These are phyloP conservation scores for Hylyphantes graminicola DNA, from an alignment of 1,140 invertebrate species.

Conservation along the genomic window DNA sequence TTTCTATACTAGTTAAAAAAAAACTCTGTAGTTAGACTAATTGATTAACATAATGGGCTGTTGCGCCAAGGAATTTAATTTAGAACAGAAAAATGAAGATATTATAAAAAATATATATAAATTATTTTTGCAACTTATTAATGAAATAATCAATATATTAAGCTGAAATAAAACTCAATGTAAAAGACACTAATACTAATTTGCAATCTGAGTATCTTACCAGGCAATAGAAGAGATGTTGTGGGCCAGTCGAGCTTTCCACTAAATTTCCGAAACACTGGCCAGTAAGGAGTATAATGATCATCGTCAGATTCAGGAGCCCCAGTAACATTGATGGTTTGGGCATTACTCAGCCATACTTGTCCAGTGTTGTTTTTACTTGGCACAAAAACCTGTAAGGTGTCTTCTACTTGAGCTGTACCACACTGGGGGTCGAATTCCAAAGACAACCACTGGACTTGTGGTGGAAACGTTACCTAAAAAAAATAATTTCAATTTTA, in stretches of 20 bases:
- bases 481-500: too few relatives aligned
- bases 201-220: conserved; percentile 66
- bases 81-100: too few relatives aligned
- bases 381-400: conserved; percentile 87
- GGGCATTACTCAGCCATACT: conserved; percentile 38
- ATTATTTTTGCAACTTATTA: background rate
- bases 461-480: conserved; percentile 88
- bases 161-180: background rate
- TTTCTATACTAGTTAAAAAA: too few relatives aligned
- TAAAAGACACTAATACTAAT: background rate
- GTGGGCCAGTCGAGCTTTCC: conserved; percentile 86
- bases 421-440: conserved; percentile 94
- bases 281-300: conserved; percentile 72
- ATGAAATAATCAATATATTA: background rate
- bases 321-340: conserved; percentile 59
- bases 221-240: conserved; percentile 85
- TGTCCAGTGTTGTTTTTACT: conserved; percentile 61
- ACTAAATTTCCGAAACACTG: conserved; percentile 79
- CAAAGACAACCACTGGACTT: conserved; percentile 89
- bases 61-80: too few relatives aligned
- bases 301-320: conserved; percentile 64
- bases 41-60: too few relatives aligned
- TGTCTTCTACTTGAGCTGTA: conserved; percentile 94
- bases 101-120: too few relatives aligned
- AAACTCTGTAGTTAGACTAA: too few relatives aligned